Conservation (phyloP, 2,888 invertebrate species). For the Camponotus fellah region DNA sequence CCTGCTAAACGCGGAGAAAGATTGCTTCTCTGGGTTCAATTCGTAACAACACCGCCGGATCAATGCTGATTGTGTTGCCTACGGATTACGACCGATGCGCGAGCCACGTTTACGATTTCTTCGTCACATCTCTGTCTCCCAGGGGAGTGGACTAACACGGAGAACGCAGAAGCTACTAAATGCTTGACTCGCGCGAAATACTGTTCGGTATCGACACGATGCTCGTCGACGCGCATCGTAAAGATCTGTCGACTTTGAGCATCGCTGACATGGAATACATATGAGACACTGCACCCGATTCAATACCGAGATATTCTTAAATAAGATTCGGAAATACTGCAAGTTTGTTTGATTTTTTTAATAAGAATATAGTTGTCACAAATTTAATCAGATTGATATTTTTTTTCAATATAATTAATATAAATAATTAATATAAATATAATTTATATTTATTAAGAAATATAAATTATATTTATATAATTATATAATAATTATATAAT, state of each 20-base stretch:
- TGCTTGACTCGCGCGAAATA: constrained; percentile 32
- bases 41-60: constrained; percentile 13
- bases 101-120: constrained; percentile 32
- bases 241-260: background rate
- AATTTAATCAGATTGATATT: background rate
- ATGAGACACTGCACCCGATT: background rate
- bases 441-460: no score
- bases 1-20: background rate
- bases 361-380: background rate
- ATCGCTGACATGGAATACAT: constrained; percentile 2
- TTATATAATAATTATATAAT: no score
- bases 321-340: background rate
- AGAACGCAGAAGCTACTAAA: constrained; percentile 12
- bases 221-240: background rate
- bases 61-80: constrained; percentile 15
- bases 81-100: constrained; percentile 26
- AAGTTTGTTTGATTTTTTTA: background rate
- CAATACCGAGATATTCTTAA: background rate
- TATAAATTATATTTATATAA: no score
- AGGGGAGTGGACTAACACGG: background rate
- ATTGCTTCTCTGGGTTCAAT: background rate
- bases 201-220: background rate
- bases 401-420: background rate
- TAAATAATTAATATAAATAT: no score
- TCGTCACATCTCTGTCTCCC: constrained; percentile 4